These are phyloP conservation scores for Endomychus coccineus DNA, from an alignment of 2,888 invertebrate genomes.

Conservation along the genomic window DNA sequence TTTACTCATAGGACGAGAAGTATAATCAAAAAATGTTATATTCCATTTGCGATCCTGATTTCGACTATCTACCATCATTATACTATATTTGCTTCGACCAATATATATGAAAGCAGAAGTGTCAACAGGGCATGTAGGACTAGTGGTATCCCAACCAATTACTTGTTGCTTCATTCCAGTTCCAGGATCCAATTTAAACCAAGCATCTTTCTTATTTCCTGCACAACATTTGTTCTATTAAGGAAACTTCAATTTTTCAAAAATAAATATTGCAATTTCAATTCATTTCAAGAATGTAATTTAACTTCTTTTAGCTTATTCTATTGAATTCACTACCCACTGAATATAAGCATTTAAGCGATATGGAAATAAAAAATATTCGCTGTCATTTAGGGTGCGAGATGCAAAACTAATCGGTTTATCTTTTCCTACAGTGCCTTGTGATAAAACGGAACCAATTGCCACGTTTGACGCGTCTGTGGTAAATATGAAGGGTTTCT, in stretches of 20 bases:
- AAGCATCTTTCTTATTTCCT: conserved; percentile 74
- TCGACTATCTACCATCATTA: conserved; percentile 87
- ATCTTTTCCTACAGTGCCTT: too few species aligned
- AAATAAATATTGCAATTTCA: background rate
- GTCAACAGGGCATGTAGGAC: conserved; percentile 60
- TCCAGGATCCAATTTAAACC: conserved; percentile 81
- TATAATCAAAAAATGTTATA: conserved; percentile 93
- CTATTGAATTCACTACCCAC: too few species aligned
- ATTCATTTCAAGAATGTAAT: background rate
- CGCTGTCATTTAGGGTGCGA: too few species aligned
- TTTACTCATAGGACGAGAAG: conserved; percentile 71
- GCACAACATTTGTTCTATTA: too few species aligned
- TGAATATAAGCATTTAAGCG: too few species aligned
- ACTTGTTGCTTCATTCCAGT: conserved; percentile 59
- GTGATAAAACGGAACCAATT: too few species aligned
- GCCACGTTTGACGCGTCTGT: too few species aligned
- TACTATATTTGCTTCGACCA: conserved; percentile 85
- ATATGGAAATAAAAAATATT: too few species aligned
- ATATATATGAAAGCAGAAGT: conserved; percentile 66
- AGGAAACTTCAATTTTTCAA: conserved; percentile 4
- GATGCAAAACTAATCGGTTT: too few species aligned
- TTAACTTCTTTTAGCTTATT: background rate
- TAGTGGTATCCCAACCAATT: conserved; percentile 50
- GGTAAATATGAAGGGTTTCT: too few species aligned
- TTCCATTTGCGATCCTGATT: conserved; percentile 79